Evolutionary conservation across 2,113 vertebrate genomes (phyloP).

Genomic region (Gracilinanus agilis): DNA sequence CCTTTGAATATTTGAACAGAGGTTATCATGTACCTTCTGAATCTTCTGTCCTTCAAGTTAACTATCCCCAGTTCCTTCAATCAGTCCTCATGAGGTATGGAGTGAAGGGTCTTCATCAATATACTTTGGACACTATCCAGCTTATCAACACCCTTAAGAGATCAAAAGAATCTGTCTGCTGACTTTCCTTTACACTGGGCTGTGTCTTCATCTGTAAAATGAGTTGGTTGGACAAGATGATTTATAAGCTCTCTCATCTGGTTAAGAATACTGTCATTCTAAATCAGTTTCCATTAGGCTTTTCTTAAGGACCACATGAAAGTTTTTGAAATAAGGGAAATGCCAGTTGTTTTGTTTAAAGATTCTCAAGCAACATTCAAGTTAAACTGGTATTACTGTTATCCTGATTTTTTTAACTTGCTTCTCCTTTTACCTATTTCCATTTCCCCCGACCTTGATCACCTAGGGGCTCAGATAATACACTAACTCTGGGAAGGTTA

Average conservation of each 20-base stretch:
- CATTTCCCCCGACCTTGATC: not conserved
- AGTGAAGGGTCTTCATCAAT: not conserved
- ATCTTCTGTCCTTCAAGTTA: not conserved
- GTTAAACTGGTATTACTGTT: not conserved
- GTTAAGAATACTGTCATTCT: not conserved
- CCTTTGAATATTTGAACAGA: not conserved
- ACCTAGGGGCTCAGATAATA: not conserved
- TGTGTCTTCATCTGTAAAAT: constrained; percentile 8
- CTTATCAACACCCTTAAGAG: not conserved
- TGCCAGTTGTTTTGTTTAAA: not conserved
- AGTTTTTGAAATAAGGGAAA: not conserved
- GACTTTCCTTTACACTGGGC: not conserved
- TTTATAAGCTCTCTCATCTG: constrained; percentile 1
- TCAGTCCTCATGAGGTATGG: not conserved
- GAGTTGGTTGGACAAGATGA: not conserved
- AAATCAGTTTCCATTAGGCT: not conserved
- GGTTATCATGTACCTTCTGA: not conserved
- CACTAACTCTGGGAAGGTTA: not conserved
- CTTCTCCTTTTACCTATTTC: not conserved
- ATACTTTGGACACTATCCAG: not conserved
- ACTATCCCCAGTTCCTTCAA: not conserved
- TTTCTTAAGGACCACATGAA: not conserved
- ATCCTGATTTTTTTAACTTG: not conserved
- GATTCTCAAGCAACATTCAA: not conserved
- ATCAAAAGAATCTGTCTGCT: not conserved